Evolutionary conservation across 2,113 vertebrate species (phyloP), one percentile per base, ranked within the genome.

Genomic region (Eclectus roratus): DNA sequence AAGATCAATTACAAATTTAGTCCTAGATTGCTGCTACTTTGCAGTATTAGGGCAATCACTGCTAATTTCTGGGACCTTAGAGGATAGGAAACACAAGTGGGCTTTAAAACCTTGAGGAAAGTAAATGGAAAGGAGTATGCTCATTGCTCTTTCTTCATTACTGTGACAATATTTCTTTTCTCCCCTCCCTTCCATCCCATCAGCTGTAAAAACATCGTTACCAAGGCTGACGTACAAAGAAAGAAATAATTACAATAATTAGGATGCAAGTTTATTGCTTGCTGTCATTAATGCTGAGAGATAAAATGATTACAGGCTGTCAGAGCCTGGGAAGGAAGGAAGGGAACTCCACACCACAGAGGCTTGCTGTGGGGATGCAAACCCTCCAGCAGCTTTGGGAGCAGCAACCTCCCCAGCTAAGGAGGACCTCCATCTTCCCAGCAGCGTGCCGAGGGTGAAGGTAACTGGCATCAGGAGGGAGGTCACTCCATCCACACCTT

Each of bases 171-270:
- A 92, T 92, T 97, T 94, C 69, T 19, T 86, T 89, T 92, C 70
- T 92, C n/a, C 43, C 79, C 92, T 91, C 88, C 65, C 63, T 94
- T 91, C 76, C 69, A 88, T 84, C 68, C 73, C 84, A 70, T 89
- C 93, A 74, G 72, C 89, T 96, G 93, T 96, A 96, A 95, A 97
- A 96, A 93, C 92, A 96, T 91, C 72, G 3, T 92, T 95, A 87
- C 94, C 52, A 66, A 94, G 93, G 81, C 91, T 95, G 95, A 91
- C 37, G 85, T 83, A 95, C 69, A 92, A 92, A 95, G 92, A 96
- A 95, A 97, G 94, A 95, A 96, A 94, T 94, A 95, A 97, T 94
- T 88, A 89, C 95, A 96, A 93, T 95, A 97, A 96, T 96, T 94
- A 95, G 84, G 56, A 92, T 83, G 89, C 1, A 35, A 85, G 91